A percentile compares a stretch with the other conserved stretches of the same genome.
These are phyloP conservation scores for Dicrurus megarhynchus DNA, from an alignment of 2,113 vertebrate genomes.

Conservation along the genomic window DNA sequence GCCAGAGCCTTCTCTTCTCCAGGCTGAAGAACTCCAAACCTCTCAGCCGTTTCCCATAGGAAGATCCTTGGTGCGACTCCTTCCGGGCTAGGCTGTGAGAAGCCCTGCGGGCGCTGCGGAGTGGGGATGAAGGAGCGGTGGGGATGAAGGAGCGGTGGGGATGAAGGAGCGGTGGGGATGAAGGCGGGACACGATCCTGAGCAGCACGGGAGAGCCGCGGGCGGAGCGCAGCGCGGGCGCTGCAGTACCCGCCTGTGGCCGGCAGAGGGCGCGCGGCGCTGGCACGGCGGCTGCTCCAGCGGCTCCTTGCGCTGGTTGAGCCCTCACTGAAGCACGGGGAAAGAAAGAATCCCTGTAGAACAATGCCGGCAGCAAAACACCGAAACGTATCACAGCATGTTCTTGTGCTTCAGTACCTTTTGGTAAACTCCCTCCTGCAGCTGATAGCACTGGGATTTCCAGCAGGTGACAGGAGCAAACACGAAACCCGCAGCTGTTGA, in stretches of 20 bases:
- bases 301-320: accelerated
- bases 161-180: too few species aligned
- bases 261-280: background rate
- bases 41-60: too few species aligned
- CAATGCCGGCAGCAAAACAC: background rate
- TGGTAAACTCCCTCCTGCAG: background rate
- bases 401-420: background rate
- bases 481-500: background rate
- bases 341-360: too few species aligned
- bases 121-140: too few species aligned
- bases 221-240: accelerated
- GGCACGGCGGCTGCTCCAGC: too few species aligned
- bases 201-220: accelerated
- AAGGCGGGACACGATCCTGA: accelerated
- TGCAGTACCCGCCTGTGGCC: background rate
- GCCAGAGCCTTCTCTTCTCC: background rate
- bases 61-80: accelerated
- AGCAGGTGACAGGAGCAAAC: background rate
- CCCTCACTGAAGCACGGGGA: accelerated
- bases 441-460: background rate
- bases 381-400: accelerated
- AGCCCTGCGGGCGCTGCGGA: accelerated
- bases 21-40: background rate
- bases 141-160: too few species aligned
- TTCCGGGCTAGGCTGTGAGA: accelerated